Base-by-base conservation (phyloP, 2,888 invertebrate genomes). In the Pollenia labialis region DNA sequence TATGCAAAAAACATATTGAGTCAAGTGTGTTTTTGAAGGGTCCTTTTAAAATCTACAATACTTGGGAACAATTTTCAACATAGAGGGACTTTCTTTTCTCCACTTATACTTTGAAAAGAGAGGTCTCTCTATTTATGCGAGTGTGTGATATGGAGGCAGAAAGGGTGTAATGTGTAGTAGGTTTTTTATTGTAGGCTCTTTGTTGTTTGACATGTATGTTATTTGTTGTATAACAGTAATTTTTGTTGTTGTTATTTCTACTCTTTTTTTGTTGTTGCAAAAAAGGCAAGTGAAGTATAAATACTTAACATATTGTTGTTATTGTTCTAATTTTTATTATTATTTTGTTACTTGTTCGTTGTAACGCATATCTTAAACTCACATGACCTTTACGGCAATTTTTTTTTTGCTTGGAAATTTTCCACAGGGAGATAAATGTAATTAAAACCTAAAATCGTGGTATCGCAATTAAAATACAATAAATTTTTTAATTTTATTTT, bases 291-390 rank as follows among this genome's bases (percentile, higher is more conserved):
- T 79, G 62, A 84, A 74, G 68, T 77, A 68, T 77, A 66, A 32
- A 83, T 77, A 74, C 84, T 84, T 81, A 84, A 87, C 81, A 84
- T 87, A 84, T 84, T 87, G 87, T 85, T 85, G 84, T 77, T 84
- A 87, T 87, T 87, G 83, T 87, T 80, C 72, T 81, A 81, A 69
- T 84, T 81, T 83, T 69, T 56, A 71, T 80, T 58, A 23, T 85
- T 81, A 42, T 4, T 14, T 79, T 60, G 52, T 75, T 72, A 18
- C 48, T 72, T 54, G 23, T 60, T 60, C 18, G 18, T 50, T 68
- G 14, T 40, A 58, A 10, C 42, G 48, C 48, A 68, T 66, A 68
- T 74, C 84, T 87, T 87, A 87, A 87, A 87, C 86, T 87, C 81
- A 16, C 66, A 68, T 87, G 80, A 87, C 86, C 86, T 83, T 83